Evolutionary conservation across 2,888 invertebrate species (phyloP).

Genomic region (Tolmerus cingulatus): DNA sequence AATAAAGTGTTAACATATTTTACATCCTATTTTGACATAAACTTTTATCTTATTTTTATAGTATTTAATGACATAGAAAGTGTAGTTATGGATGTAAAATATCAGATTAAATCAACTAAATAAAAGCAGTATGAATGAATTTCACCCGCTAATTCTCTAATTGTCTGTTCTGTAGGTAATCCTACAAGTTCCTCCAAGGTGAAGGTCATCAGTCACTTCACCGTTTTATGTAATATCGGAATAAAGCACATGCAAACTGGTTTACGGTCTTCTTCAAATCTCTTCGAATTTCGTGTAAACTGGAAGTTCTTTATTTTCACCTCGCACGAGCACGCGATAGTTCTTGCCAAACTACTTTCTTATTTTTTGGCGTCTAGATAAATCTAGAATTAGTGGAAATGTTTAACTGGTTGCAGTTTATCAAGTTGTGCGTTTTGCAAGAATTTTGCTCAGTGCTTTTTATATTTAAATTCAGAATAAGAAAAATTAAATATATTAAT

Average conservation of each 20-base stretch:
- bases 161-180: background rate
- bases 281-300: background rate
- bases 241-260: background rate
- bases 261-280: background rate
- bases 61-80: background rate
- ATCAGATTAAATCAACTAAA: background rate
- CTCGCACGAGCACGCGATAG: background rate
- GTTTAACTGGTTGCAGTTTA: background rate
- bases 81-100: background rate
- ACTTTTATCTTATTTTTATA: background rate
- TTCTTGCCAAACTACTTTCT: background rate
- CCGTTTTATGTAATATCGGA: background rate
- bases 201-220: background rate
- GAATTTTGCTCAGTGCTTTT: background rate
- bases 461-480: background rate
- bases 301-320: background rate
- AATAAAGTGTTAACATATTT: no score
- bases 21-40: no score
- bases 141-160: background rate
- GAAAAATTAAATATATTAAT: no score
- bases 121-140: background rate
- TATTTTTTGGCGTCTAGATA: background rate
- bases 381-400: background rate
- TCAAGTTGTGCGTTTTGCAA: background rate
- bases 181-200: background rate